A percentile compares a stretch with the other conserved stretches of the same genome.
Conservation (phyloP, 2,113 vertebrate genomes). For the Apus apus region DNA sequence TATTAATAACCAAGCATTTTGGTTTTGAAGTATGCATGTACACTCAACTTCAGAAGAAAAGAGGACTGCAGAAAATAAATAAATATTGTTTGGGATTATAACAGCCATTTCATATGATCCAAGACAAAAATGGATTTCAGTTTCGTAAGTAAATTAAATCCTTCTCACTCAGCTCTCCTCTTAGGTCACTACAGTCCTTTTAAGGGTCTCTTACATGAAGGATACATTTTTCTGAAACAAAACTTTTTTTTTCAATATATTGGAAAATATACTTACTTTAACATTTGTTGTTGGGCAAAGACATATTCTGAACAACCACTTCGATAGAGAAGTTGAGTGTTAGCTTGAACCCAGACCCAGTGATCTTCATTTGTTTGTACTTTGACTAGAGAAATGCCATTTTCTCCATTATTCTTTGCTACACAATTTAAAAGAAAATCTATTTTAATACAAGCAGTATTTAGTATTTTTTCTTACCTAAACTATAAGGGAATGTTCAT, state of each 20-base stretch:
- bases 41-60: neutral
- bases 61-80: neutral
- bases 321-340: constrained; percentile 70
- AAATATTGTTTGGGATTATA: neutral
- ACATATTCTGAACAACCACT: constrained; percentile 69
- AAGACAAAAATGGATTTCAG: neutral
- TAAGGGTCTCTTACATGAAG: neutral
- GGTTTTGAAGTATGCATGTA: neutral
- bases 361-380: constrained; percentile 71
- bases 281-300: constrained; percentile 49
- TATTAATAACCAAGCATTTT: neutral
- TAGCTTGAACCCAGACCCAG: constrained; percentile 76
- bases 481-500: neutral
- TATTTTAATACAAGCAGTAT: neutral
- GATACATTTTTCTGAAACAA: neutral
- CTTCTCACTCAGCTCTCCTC: neutral
- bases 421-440: constrained; percentile 9
- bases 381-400: constrained; percentile 69
- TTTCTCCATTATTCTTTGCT: constrained; percentile 77
- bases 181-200: neutral
- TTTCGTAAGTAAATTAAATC: neutral
- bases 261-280: constrained; percentile 72
- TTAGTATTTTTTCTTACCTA: neutral
- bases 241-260: neutral
- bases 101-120: neutral